Conservation (phyloP, 2,888 invertebrate species). For the Philaethria dido region DNA sequence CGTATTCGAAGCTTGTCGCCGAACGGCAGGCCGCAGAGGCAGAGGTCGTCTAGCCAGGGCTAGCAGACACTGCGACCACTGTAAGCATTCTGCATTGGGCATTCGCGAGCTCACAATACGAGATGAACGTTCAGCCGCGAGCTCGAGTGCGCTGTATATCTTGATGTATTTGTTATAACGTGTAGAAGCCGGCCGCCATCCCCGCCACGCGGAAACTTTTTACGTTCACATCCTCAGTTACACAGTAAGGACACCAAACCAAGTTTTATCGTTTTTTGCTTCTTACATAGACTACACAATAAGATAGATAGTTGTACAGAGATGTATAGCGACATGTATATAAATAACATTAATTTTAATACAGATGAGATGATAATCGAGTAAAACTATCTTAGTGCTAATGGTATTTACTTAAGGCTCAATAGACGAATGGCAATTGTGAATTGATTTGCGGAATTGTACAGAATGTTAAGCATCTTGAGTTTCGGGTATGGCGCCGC, state of each 20-base stretch:
- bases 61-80: background rate
- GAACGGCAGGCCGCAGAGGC: constrained; percentile 36
- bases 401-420: constrained; percentile 76
- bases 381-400: constrained; percentile 78
- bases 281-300: constrained; percentile 72
- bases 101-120: background rate
- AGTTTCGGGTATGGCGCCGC: constrained; percentile 66
- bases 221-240: constrained; percentile 78
- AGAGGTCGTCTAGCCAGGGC: too few species aligned
- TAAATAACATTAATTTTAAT: constrained; percentile 79
- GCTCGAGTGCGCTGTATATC: constrained; percentile 58
- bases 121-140: constrained; percentile 49
- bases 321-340: constrained; percentile 75
- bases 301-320: constrained; percentile 81
- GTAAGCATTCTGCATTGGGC: background rate
- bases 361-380: constrained; percentile 69
- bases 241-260: constrained; percentile 58
- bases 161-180: constrained; percentile 83
- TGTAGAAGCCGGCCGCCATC: constrained; percentile 74
- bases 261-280: constrained; percentile 64
- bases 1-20: constrained; percentile 53
- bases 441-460: constrained; percentile 76
- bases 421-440: constrained; percentile 71
- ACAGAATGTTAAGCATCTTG: constrained; percentile 73
- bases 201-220: constrained; percentile 69